Evolutionary conservation across 2,797 vertebrate genomes (phyloP), one percentile per base, ranked within the genome.

Genomic region (Tokudaia tokunoshimensis): DNA sequence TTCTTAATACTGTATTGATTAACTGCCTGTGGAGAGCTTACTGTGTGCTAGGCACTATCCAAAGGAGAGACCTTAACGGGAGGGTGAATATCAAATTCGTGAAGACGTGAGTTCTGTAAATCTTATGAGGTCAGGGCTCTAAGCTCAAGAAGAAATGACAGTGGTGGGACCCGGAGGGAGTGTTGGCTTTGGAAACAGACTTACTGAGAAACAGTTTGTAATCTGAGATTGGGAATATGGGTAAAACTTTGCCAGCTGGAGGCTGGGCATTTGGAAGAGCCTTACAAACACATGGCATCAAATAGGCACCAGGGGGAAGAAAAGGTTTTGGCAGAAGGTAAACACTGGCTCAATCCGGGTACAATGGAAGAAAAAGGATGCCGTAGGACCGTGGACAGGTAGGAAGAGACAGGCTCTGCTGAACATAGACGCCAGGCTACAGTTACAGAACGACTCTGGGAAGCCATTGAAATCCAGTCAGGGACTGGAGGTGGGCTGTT

Each of bases 321-420:
- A 2, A 37, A n/a, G 15, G 2, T 41, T 63, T 13, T 17, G 34
- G 31, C 2, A 0, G 14, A 24, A 44, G 12, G 0, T 5, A 31
- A 47, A 50, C 31, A 8, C 4, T 44, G 11, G 19, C 10, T 22
- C 1, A 41, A n/a, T 29, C 61, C 44, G 41, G 47, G 0, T 0
- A 13, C 41, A 6, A 41, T 22, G 12, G 0, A 4, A 22, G 9
- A 13, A 12, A 26, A 0, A 2, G 3, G 15, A 4, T 22, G 12
- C 6, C 9, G 6, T n/a, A 12, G 13, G 26, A n/a, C n/a, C 22
- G 0, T 67, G 52, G n/a, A 34, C n/a, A 74, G 13, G 13, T 0
- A n/a, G 74, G 34, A 41, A 24, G 37, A 31, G 37, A 29, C 50
- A 3, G 12, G 50, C 50, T 80, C 20, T 50, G 50, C 52, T 74